Conservation (phyloP, 37 sponge, comb jelly and placozoan genomes). For the Spongilla lacustris region DNA sequence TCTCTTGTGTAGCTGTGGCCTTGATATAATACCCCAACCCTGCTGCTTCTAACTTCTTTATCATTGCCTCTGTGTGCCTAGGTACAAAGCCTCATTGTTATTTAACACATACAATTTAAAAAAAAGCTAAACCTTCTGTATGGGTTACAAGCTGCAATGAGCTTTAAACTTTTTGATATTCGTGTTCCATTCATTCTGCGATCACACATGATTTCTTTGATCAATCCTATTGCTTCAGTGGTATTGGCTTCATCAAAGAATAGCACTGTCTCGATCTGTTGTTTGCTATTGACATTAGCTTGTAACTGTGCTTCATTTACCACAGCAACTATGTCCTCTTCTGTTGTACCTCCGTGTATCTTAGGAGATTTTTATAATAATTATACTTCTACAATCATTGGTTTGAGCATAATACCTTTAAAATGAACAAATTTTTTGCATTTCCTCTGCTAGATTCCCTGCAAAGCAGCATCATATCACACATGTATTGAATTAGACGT, state of each 20-base stretch:
- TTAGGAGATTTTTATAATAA: background rate
- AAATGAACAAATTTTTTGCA: constrained; percentile 35
- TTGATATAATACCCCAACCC: constrained; percentile 83
- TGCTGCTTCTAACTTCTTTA: constrained; percentile 78
- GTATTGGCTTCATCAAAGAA: constrained; percentile 99
- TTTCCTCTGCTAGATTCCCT: background rate
- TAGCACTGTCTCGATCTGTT: constrained; percentile 68
- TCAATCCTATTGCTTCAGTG: constrained; percentile 90
- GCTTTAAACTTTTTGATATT: constrained; percentile 71
- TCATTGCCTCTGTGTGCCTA: constrained; percentile 85
- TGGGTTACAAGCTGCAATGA: constrained; percentile 98
- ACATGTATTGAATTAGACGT: constrained; percentile 76
- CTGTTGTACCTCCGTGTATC: constrained; percentile 78
- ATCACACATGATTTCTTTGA: constrained; percentile 99
- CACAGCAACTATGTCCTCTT: constrained; percentile 34
- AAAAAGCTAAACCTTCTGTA: constrained; percentile 72
- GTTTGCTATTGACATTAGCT: constrained; percentile 22
- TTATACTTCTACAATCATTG: background rate
- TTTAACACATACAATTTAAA: background rate
- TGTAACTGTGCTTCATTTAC: constrained; percentile 58
- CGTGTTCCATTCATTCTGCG: constrained; percentile 77
- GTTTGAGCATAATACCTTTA: constrained; percentile 39
- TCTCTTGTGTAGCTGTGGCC: constrained; percentile 38
- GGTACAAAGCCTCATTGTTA: background rate
- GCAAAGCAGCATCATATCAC: constrained; percentile 30